Evolutionary conservation across 2,113 vertebrate genomes (phyloP), one percentile per base, ranked within the genome.

Genomic region (Rattus norvegicus): DNA sequence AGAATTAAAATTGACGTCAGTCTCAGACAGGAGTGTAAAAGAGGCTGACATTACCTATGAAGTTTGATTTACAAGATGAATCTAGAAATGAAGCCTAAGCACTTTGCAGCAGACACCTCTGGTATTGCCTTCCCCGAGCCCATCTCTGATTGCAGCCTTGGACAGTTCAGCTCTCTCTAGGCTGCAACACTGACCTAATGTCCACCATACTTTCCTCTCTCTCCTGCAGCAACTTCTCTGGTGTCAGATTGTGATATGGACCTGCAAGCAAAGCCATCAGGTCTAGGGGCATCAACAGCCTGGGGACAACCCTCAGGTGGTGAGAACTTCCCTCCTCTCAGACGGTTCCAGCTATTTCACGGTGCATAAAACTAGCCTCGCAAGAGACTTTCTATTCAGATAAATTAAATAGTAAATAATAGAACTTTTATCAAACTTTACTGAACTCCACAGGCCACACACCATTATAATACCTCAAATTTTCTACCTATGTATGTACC

Each of bases 351-450:
- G 39, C n/a, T 47, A 30, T 17, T 24, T 43, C 13, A 84, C 28
- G 24, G 10, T 63, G 56, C 7, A 4, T 43, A 63, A 63, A 43
- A 84, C 56, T 63, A 43, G 56, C 24, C 56, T n/a, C 59, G 33
- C 54, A 24, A 90, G 54, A 75, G 30, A 43, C 7, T 87, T 88
- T 54, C 59, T 76, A 92, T 59, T 26, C 81, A 95, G 76, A 79
- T 63, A 92, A 84, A 87, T 79, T 26, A 88, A 95, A 85, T 61
- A 72, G 49, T 84, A 94, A 39, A 54, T 59, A 59, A 75, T 88
- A 56, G 75, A 54, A 59, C 52, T 93, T 88, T 92, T 84, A 30
- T 90, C 43, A 76, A 80, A 86, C 13, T 43, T 52, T 36, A 61
- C 39, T 85, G 70, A 30, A 12, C 47, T 65, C 92, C 54, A 17